A percentile compares a stretch with the other conserved stretches of the same genome.
phyloP scores from a whole-genome alignment of 2,113 vertebrate genomes.

The Rafetus swinhoei region DNA sequence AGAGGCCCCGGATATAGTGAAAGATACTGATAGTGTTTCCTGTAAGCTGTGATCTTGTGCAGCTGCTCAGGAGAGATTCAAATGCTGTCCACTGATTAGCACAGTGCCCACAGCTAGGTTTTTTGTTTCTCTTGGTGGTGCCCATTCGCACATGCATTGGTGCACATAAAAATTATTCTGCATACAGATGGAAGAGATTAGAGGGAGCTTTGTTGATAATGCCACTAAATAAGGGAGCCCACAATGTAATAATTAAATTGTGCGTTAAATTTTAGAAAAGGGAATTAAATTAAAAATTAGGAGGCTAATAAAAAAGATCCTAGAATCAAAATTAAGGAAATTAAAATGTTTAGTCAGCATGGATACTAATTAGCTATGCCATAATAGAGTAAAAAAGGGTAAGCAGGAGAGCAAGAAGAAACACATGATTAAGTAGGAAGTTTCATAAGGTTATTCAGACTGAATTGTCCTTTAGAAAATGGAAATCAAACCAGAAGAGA shows the following conservation, averaged over 20 bases:
- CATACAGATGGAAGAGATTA: no score
- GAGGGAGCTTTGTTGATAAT: background rate
- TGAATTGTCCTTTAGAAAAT: background rate
- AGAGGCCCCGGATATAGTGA: background rate
- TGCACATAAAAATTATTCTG: no score
- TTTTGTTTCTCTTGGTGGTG: no score
- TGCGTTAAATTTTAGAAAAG: background rate
- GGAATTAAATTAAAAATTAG: slow-evolving; percentile 18
- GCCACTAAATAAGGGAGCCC: background rate
- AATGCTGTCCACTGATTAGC: no score
- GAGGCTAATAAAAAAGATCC: background rate
- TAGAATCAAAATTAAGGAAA: slow-evolving; percentile 3
- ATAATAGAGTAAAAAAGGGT: background rate
- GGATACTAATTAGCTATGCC: background rate
- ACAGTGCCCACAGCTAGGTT: no score
- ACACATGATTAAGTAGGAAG: background rate
- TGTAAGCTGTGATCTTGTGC: no score
- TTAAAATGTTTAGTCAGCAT: background rate
- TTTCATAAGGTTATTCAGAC: background rate
- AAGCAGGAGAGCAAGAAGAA: background rate
- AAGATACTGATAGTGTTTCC: background rate
- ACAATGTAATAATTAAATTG: slow-evolving; percentile 17
- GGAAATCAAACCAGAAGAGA: background rate
- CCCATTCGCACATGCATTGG: no score
- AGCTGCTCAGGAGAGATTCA: no score